These are phyloP conservation scores for Sebastes itinus DNA, from an alignment of 2,797 vertebrate genomes.

Conservation along the genomic window DNA sequence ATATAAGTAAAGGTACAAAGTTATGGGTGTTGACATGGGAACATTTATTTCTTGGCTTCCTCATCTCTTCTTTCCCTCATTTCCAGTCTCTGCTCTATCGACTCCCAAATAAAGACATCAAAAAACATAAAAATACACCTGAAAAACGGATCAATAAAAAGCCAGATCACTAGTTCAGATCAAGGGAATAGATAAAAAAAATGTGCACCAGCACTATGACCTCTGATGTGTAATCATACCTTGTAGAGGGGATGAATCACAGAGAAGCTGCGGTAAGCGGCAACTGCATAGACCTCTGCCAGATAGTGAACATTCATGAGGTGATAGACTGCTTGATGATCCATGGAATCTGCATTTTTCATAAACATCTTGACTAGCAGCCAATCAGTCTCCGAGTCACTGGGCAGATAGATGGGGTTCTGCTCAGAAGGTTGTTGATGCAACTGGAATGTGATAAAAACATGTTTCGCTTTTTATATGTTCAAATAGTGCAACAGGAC, in stretches of 20 bases:
- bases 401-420: conserved; percentile 83
- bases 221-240: conserved; percentile 52
- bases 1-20: no score
- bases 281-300: conserved; percentile 73
- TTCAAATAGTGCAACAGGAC: not conserved
- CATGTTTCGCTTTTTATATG: no score
- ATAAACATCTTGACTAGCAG: conserved; percentile 83
- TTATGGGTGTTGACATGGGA: no score
- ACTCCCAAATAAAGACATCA: not conserved
- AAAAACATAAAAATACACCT: no score
- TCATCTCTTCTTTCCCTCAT: no score
- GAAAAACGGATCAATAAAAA: not conserved
- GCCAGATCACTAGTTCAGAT: not conserved
- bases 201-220: not conserved
- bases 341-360: conserved; percentile 68
- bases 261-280: conserved; percentile 76
- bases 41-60: no score
- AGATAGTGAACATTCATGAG: conserved; percentile 78
- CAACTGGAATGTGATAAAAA: conserved; percentile 60
- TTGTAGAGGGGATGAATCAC: conserved; percentile 83
- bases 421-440: conserved; percentile 75
- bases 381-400: conserved; percentile 80
- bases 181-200: not conserved
- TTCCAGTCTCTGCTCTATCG: not conserved
- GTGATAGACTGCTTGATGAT: conserved; percentile 73